Evolutionary conservation across 2,797 vertebrate genomes (phyloP), one percentile per base, ranked within the genome.

Genomic region (Toxotes lorentzi): DNA sequence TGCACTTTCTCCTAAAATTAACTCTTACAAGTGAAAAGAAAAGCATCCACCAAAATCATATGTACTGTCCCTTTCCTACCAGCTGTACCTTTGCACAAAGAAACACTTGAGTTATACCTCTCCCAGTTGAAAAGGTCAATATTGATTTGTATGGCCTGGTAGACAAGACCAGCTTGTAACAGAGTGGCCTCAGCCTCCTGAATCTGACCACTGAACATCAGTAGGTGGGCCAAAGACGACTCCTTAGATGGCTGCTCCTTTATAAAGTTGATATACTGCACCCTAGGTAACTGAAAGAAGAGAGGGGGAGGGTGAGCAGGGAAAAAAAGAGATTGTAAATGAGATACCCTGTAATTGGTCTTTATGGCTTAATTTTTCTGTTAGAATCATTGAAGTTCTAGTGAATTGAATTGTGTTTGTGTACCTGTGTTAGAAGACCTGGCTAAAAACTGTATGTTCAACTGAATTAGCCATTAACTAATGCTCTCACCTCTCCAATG

Each of bases 121-220:
- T 99, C 97, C 98, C 98, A 99, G 86, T 96, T 98, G 95, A 96
- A 99, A 35, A 99, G 96, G 74, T 97, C 92, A 19, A 98, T 97
- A 92, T 97, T 97, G 89, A 97, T 81, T 90, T 96, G 97, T 78
- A 99, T 97, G 17, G 98, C 97, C 78, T 98, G 98, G 85, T 98
- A 99, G 60, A 96, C 35, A 64, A 99, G 97, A 58, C 97, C 97
- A 24, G 97, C 88, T 84, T 99, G 97, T 7, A 99, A 92, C 56
- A 99, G 95, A 0, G 96, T 89, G n/a, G 95, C 93, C 84, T 99
- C 98, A 7, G 98, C 97, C 85, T 99, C 97, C 68, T 97, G 97
- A 50, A 92, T 87, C 59, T 96, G 97, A 19, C 98, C 98, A 79
- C 97, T 98, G 92, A 99, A 97, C 30, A 99, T 90, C 85, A 97